Evolutionary conservation across 2,113 vertebrate species (phyloP).

Genomic region (Lepisosteus oculatus): DNA sequence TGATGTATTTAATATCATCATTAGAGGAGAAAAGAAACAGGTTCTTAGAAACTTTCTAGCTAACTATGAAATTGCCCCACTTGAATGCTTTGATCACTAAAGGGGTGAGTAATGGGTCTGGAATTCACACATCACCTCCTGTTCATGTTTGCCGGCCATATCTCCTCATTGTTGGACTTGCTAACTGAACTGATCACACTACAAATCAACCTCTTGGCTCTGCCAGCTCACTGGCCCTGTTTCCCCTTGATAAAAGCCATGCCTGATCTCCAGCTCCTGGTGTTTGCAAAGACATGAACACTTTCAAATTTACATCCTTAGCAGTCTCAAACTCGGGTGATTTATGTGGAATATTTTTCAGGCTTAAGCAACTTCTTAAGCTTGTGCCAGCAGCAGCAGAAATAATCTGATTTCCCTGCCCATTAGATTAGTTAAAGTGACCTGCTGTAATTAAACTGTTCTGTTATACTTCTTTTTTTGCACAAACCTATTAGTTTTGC

Average conservation of each 20-base stretch:
- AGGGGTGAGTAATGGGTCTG: conserved; percentile 40
- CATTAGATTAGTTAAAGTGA: too few species aligned
- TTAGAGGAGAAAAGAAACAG: conserved; percentile 30
- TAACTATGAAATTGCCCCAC: conserved; percentile 44
- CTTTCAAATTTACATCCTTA: too few species aligned
- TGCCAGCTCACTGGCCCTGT: conserved; percentile 11
- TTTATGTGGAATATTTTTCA: too few species aligned
- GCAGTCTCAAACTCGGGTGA: too few species aligned
- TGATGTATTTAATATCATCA: conserved; percentile 50
- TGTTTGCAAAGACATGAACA: too few species aligned
- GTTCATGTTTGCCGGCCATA: conserved; percentile 26
- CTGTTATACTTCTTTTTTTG: too few species aligned
- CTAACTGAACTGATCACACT: conserved; percentile 44
- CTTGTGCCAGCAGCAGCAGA: too few species aligned
- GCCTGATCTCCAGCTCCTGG: too few species aligned
- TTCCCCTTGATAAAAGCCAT: conserved; percentile 24
- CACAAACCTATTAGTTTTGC: too few species aligned
- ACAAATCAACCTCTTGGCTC: conserved; percentile 40
- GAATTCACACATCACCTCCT: conserved; percentile 37
- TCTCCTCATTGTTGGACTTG: conserved; percentile 37
- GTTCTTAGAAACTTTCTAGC: conserved; percentile 58
- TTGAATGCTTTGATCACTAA: conserved; percentile 60
- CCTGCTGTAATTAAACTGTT: too few species aligned
- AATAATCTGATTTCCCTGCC: too few species aligned
- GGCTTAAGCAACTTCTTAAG: too few species aligned